Conservation (phyloP, 2,113 vertebrate species). For the Chlorodrepanis virens region DNA sequence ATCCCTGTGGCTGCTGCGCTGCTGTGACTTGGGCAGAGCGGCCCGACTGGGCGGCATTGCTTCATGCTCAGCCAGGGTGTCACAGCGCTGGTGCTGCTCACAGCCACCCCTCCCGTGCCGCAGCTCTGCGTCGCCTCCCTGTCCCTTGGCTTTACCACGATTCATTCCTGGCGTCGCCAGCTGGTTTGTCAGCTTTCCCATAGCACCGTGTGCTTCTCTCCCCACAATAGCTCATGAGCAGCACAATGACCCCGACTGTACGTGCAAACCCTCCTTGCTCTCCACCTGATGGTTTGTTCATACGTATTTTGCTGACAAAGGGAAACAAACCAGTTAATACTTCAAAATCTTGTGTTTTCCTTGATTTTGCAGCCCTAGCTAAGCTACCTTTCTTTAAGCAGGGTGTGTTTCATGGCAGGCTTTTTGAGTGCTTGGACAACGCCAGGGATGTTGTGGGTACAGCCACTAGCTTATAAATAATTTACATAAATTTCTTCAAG, state of each 20-base stretch:
- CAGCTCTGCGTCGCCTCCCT: neutral
- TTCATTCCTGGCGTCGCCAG: neutral
- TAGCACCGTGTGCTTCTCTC: neutral
- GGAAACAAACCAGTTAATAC: neutral
- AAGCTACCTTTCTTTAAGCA: neutral
- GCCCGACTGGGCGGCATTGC: rapidly evolving
- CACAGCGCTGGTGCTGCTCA: rapidly evolving
- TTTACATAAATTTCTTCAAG: neutral
- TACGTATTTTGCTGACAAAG: neutral
- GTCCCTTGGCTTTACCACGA: neutral
- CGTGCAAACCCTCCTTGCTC: neutral
- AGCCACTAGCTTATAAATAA: neutral
- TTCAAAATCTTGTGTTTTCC: neutral
- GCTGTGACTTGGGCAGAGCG: rapidly evolving
- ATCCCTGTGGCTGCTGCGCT: rapidly evolving
- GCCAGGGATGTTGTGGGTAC: neutral
- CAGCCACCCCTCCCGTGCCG: neutral
- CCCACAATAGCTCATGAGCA: rapidly evolving
- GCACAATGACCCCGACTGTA: neutral
- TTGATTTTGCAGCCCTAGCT: neutral
- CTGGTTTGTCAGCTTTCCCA: neutral
- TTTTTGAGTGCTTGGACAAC: neutral
- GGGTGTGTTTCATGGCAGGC: neutral
- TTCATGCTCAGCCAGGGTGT: rapidly evolving
- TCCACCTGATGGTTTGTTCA: neutral